Evolutionary conservation across 2,888 invertebrate genomes (phyloP), one percentile per base, ranked within the genome.

Genomic region (Troides oblongomaculatus): DNA sequence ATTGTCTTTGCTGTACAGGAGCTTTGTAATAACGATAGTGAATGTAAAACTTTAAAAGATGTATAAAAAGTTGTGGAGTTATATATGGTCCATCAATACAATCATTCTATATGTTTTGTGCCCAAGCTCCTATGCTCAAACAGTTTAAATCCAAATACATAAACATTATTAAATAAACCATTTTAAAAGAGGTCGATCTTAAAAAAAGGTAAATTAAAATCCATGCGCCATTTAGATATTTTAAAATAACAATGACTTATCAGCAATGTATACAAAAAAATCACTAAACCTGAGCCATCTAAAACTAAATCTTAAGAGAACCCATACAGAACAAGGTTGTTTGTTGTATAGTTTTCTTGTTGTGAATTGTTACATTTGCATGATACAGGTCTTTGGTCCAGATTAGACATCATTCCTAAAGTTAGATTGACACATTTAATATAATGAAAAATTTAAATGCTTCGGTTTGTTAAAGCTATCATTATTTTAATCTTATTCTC

Each of bases 251-350:
- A 60, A 46, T 66, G 58, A 36, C 17, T 65, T 65, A 65, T 65
- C 65, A 58, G 58, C 58, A 65, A 58, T 43, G 58, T 46, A 58
- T 65, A 25, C 65, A 65, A 58, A 58, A 62, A 58, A 43, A 43
- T 65, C 59, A n/a, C 46, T 25, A 57, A 39, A 25, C 43, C 17
- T 21, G 53, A 25, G 65, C 46, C 58, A 61, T 66, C 56, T 68
- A 56, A 63, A 25, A 18, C 59, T 21, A 7, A 58, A 66, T 66
- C 66, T 66, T 10, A n/a, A 60, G 50, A 46, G 21, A 59, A 66
- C 50, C 25, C 59, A 21, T 65, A 25, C 21, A 25, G 21, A 25
- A n/a, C 66, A 66, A 66, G 60, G 60, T 36, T 59, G 36, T 66
- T 59, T 58, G 12, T 25, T 59, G 43, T 50, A 8, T 46, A 30